These are phyloP conservation scores for Lepidurus arcticus DNA, from an alignment of 1,140 invertebrate species.

Conservation along the genomic window DNA sequence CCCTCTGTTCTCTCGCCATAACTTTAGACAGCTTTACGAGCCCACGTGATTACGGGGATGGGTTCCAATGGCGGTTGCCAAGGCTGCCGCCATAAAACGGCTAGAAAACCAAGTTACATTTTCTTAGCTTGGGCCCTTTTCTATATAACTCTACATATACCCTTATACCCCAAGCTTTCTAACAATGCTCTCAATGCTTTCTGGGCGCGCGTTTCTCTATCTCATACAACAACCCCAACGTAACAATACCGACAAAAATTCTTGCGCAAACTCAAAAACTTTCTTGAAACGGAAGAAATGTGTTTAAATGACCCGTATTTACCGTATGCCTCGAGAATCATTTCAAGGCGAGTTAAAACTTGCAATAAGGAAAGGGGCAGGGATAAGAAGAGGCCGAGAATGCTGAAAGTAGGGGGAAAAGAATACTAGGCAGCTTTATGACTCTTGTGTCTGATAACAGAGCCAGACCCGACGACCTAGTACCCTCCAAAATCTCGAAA, in stretches of 20 bases:
- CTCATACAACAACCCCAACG: too few relatives aligned
- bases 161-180: background rate
- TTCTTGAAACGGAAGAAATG: too few relatives aligned
- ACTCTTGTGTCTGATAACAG: slow-evolving; percentile 11
- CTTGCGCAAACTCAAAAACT: too few relatives aligned
- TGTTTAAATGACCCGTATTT: background rate
- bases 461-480: background rate
- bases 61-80: slow-evolving; percentile 22
- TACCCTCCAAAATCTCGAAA: background rate
- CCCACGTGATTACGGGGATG: slow-evolving; percentile 30
- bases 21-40: slow-evolving; percentile 33
- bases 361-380: background rate
- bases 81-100: slow-evolving; percentile 20
- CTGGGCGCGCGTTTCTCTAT: too few relatives aligned
- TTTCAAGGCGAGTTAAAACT: background rate
- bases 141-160: background rate
- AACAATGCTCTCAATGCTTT: background rate
- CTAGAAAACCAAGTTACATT: slow-evolving; percentile 22
- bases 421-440: background rate
- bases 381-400: background rate
- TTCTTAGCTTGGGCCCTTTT: background rate
- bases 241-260: too few relatives aligned
- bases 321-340: background rate
- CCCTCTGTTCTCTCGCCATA: slow-evolving; percentile 24
- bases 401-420: background rate